phyloP scores from a whole-genome alignment of 53 echinoderm and acorn worm species.

The Astropecten irregularis region DNA sequence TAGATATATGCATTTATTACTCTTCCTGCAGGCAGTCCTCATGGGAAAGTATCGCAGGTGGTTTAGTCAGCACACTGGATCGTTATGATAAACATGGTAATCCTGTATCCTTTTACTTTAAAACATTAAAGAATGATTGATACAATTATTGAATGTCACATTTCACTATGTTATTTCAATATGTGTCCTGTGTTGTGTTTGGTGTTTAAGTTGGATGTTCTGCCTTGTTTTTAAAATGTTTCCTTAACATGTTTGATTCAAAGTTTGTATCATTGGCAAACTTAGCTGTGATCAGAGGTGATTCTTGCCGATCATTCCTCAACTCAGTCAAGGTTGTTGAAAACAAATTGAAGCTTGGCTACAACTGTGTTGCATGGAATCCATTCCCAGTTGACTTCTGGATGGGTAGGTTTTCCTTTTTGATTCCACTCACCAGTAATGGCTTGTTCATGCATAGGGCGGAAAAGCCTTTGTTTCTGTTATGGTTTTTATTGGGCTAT shows the following conservation, averaged over 20 bases:
- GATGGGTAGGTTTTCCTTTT: conserved; percentile 69
- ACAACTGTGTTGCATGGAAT: conserved; percentile 88
- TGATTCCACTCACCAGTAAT: not conserved
- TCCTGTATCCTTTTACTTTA: conserved; percentile 73
- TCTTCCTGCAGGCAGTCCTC: conserved; percentile 66
- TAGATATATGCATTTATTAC: no score
- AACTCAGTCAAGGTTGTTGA: conserved; percentile 66
- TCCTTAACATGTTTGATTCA: not conserved
- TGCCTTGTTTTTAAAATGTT: not conserved
- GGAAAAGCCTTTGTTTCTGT: no score
- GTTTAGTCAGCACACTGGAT: conserved; percentile 42
- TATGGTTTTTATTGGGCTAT: no score
- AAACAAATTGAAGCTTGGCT: conserved; percentile 66
- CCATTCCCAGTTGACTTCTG: conserved; percentile 95
- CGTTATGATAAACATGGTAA: conserved; percentile 70
- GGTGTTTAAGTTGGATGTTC: no score
- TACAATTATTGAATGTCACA: not conserved
- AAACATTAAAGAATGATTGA: no score
- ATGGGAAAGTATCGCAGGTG: conserved; percentile 64
- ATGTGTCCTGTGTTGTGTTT: not conserved
- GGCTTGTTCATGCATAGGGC: no score
- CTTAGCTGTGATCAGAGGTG: conserved; percentile 78
- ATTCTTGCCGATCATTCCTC: conserved; percentile 62
- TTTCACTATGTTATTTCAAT: not conserved
- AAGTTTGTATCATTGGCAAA: conserved; percentile 70